Evolutionary conservation across 1,140 invertebrate genomes (phyloP), one percentile per base, ranked within the genome.

Genomic region (Pseudomyrmex cubaensis): DNA sequence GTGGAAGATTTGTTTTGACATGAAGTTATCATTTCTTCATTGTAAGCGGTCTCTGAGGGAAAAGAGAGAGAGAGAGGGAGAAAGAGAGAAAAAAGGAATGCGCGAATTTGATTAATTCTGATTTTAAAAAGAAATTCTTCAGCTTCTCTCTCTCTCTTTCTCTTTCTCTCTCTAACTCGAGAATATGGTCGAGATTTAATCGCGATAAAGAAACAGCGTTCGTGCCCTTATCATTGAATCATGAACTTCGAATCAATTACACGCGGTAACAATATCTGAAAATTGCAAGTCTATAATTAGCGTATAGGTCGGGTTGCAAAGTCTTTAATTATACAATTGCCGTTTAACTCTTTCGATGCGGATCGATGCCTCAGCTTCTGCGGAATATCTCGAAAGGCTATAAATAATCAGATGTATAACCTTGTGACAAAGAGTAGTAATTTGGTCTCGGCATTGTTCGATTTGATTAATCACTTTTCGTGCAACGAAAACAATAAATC

Each of bases 251-350:
- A 74, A 84, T 87, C 48, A 62, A 72, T 87, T 75, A 59, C 17
- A 56, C n/a, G 13, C 22, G 25, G 63, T 80, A 57, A 82, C 80
- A 80, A 57, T 76, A 88, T n/a, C 66, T 20, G 64, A 72, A 73
- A 85, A 50, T 66, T 35, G 35, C 25, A 66, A 76, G 35, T 48
- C 84, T 57, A 12, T 70, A 75, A 85, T 86, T 52, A 85, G 35
- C 25, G 46, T 22, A 13, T 22, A 80, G 20, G 10, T 64, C n/a
- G 20, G 50, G 8, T 48, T 17, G 66, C 72, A 59, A 15, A 66
- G 20, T 48, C 50, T 69, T 10, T 62, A 85, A 85, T 82, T 74
- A 52, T 0, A 72, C 64, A 74, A 85, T 82, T 74, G 20, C 4
- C 15, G 46, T 69, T 85, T 50, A 35, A 12, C 20, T 20, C 17